Percentiles rank a stretch among this genome's conserved stretches.
Evolutionary conservation across 2,797 vertebrate species (phyloP).

Genomic region (Acanthurus tractus): DNA sequence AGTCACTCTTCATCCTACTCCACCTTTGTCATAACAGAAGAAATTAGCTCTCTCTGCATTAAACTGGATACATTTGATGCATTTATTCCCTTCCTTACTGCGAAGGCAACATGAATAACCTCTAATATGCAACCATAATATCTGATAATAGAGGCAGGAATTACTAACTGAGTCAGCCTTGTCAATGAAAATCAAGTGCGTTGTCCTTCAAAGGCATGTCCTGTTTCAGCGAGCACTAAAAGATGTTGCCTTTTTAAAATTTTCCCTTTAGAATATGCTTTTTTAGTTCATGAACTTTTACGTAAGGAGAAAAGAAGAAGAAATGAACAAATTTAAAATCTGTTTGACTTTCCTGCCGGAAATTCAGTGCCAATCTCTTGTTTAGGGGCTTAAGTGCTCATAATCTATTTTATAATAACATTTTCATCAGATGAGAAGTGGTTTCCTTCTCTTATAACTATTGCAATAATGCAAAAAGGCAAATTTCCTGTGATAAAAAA

Average conservation of each 20-base stretch:
- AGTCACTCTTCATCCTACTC: slow-evolving; percentile 50
- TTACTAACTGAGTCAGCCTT: slow-evolving; percentile 18
- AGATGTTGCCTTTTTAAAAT: slow-evolving; percentile 1
- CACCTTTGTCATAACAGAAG: slow-evolving; percentile 35
- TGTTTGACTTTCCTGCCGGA: not conserved
- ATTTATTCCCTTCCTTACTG: slow-evolving; percentile 42
- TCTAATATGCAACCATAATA: slow-evolving; percentile 34
- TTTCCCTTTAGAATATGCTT: slow-evolving; percentile 10
- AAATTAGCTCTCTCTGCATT: slow-evolving; percentile 31
- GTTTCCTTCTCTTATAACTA: not conserved
- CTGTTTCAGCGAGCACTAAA: slow-evolving; percentile 16
- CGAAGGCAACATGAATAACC: slow-evolving; percentile 38
- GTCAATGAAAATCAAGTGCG: slow-evolving; percentile 28
- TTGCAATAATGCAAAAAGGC: not conserved
- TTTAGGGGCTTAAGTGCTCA: not conserved
- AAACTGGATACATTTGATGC: slow-evolving; percentile 39
- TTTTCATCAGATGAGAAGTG: not conserved
- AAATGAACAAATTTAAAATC: not conserved
- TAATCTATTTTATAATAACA: not conserved
- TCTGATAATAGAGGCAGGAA: slow-evolving; percentile 29
- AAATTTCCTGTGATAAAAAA: not conserved
- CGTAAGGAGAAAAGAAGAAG: not conserved
- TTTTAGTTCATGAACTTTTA: slow-evolving; percentile 16
- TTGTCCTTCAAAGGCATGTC: slow-evolving; percentile 19
- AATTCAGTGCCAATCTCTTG: not conserved